Conservation (phyloP, 2,888 invertebrate genomes). For the Acanthosepion esculentum region DNA sequence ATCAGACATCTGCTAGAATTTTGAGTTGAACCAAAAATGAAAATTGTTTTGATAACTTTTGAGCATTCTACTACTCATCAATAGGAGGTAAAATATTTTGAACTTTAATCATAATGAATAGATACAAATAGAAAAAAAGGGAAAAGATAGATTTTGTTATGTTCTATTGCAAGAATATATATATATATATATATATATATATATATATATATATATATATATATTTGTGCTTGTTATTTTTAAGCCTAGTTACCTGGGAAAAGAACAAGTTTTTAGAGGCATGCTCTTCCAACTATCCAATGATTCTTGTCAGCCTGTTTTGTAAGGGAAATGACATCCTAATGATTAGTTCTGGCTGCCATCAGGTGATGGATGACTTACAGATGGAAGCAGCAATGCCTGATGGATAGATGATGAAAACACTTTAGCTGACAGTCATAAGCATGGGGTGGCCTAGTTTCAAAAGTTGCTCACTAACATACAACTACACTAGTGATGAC, state of each 20-base stretch:
- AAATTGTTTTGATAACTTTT: too few relatives aligned
- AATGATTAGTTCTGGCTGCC: slow-evolving; percentile 45
- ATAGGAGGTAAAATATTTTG: too few relatives aligned
- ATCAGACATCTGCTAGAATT: too few relatives aligned
- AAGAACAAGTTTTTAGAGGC: background rate
- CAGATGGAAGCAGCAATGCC: slow-evolving; percentile 40
- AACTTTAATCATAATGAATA: too few relatives aligned
- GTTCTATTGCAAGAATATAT: too few relatives aligned
- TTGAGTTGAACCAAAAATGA: too few relatives aligned
- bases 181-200: too few relatives aligned
- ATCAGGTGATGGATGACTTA: slow-evolving; percentile 43
- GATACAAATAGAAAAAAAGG: too few relatives aligned
- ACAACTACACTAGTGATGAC: background rate
- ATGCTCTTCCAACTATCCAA: background rate
- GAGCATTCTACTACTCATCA: too few relatives aligned
- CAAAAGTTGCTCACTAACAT: background rate
- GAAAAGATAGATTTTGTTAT: too few relatives aligned
- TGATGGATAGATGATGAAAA: slow-evolving; percentile 33
- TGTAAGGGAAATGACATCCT: background rate
- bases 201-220: too few relatives aligned
- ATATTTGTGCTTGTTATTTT: too few relatives aligned
- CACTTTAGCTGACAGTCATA: background rate
- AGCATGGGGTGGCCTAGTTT: background rate
- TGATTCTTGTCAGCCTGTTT: background rate
- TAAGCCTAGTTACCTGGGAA: background rate